Base-by-base conservation (phyloP, 2,888 invertebrate species). In the Drosophila borealis region DNA sequence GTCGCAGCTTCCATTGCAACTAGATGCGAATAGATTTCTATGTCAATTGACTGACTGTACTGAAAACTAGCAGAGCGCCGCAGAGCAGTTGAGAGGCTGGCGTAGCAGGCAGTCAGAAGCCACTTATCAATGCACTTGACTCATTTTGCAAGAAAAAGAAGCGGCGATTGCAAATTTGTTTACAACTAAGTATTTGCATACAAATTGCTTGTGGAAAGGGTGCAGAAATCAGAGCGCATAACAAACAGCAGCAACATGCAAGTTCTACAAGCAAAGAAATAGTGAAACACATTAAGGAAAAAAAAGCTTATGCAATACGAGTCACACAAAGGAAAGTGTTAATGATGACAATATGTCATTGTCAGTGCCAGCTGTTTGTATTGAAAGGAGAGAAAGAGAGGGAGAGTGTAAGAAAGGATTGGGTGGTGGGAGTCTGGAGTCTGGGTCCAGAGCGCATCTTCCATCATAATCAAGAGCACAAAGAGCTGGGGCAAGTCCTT, bases 291-390 rank as follows among this genome's bases (percentile, higher is more conserved):
- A 56, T 69, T 56, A 60, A 51, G 50, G 46, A 46, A 62, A 55
- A 65, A 45, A 64, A 67, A 45, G 57, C 61, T 63, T 48, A 29
- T 50, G 54, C 64, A 65, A 48, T 41, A 60, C 19, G 53, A 36
- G n/a, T 19, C 14, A 44, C 49, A 64, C 49, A 74, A 65, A 68
- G 70, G 45, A 80, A 87, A 78, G 89, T 84, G 88, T 73, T 87
- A 84, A 89, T 89, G 89, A 78, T 61, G 74, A 70, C 74, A 81
- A 84, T 89, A 74, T 84, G 88, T 89, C 89, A 84, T 73, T 87
- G 84, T 89, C 89, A 89, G 64, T 57, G 70, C 29, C 89, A 88
- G 89, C 74, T 80, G 77, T 29, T 53, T 41, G 19, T 19, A 29
- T 14, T 14, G 39, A 34, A 41, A 41, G 11, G 46, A 13, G 34